A percentile compares a stretch with the other conserved stretches of the same genome.
These are phyloP conservation scores for Gobionotothen gibberifrons DNA, from an alignment of 2,797 vertebrate species.

Conservation along the genomic window DNA sequence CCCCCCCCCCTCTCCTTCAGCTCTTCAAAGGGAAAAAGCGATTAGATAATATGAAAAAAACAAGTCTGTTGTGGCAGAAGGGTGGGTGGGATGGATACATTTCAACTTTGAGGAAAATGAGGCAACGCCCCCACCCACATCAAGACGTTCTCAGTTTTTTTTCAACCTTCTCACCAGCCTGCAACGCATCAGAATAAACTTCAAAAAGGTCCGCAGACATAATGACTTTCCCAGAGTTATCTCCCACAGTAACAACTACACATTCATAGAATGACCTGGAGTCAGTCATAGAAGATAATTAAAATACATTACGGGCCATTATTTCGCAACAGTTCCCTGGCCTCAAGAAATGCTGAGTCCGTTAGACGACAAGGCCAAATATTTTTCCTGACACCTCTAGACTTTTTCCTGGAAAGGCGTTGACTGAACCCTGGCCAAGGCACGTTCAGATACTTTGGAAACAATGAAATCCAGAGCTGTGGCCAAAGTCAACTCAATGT, in stretches of 20 bases:
- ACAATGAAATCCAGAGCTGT: constrained; percentile 45
- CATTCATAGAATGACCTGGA: constrained; percentile 84
- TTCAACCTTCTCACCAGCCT: constrained; percentile 62
- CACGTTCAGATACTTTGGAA: constrained; percentile 49
- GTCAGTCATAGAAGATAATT: constrained; percentile 75
- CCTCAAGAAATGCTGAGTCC: constrained; percentile 48
- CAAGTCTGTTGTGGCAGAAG: constrained; percentile 87
- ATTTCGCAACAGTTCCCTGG: constrained; percentile 52
- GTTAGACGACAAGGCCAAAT: constrained; percentile 62
- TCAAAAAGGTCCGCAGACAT: constrained; percentile 81
- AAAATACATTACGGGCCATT: constrained; percentile 74
- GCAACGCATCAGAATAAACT: constrained; percentile 80
- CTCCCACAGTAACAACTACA: constrained; percentile 81
- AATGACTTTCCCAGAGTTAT: constrained; percentile 81
- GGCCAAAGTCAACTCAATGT: constrained; percentile 24
- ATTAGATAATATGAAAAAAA: constrained; percentile 85
- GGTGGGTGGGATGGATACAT: constrained; percentile 82
- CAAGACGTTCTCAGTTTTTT: constrained; percentile 70
- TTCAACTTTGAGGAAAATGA: constrained; percentile 87
- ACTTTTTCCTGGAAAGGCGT: constrained; percentile 67
- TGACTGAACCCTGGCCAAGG: constrained; percentile 56
- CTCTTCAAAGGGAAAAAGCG: constrained; percentile 83
- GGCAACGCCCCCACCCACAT: constrained; percentile 83
- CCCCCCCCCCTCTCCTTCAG: constrained; percentile 76
- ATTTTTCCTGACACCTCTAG: constrained; percentile 58